Conservation (phyloP, 2,797 vertebrate species). For the Microctenopoma steveboyesi region DNA sequence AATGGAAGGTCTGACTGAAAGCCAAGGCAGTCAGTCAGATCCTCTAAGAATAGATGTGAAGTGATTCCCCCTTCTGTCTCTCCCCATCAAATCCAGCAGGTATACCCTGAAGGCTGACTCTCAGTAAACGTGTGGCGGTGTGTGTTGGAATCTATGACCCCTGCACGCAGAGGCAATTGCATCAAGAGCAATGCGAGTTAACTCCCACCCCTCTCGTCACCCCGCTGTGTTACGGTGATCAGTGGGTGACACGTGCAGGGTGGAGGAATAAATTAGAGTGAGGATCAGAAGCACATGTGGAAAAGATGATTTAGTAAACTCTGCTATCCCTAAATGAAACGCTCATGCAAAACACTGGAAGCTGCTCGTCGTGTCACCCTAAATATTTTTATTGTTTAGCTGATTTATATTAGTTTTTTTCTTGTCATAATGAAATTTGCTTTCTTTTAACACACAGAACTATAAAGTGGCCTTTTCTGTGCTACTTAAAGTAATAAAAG, state of each 20-base stretch:
- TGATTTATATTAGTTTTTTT: too few species aligned
- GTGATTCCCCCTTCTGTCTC: constrained; percentile 46
- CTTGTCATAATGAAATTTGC: too few species aligned
- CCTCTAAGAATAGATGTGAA: constrained; percentile 33
- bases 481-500: too few species aligned
- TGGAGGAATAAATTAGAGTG: not conserved
- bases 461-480: too few species aligned
- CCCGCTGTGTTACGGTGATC: not conserved
- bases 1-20: constrained; percentile 63
- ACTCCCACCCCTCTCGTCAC: not conserved
- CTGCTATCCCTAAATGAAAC: too few species aligned
- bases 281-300: too few species aligned
- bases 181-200: constrained; percentile 9
- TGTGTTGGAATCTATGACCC: constrained; percentile 55
- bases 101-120: constrained; percentile 25
- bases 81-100: constrained; percentile 49
- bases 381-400: too few species aligned
- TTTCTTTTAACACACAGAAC: too few species aligned
- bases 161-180: constrained; percentile 9
- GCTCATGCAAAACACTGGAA: too few species aligned
- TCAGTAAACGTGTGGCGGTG: constrained; percentile 26
- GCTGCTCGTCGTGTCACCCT: too few species aligned
- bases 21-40: constrained; percentile 46
- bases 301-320: too few species aligned
- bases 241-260: not conserved